Conservation (phyloP, 2,113 vertebrate genomes). For the Pelecanoides urinatrix region DNA sequence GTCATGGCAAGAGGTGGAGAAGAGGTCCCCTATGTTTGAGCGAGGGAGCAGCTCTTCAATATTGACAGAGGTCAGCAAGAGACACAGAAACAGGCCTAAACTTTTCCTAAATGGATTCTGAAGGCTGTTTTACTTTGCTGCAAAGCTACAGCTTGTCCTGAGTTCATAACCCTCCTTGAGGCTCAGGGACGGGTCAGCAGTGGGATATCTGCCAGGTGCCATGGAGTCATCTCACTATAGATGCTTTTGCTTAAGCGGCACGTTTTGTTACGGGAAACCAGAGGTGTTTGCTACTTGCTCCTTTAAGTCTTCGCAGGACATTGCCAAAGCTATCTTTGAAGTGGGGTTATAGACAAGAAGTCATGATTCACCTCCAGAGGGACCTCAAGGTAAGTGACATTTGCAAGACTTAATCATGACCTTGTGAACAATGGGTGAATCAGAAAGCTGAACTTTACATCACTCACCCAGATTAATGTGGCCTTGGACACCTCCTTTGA, state of each 20-base stretch:
- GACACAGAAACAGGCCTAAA: background rate
- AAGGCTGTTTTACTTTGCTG: background rate
- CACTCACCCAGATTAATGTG: background rate
- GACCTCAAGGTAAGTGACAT: background rate
- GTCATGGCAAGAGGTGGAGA: background rate
- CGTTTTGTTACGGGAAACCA: background rate
- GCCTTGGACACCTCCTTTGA: background rate
- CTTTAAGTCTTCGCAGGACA: background rate
- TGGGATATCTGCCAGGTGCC: background rate
- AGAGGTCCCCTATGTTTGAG: background rate
- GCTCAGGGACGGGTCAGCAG: background rate
- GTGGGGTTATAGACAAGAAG: background rate
- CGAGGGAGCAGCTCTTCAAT: background rate
- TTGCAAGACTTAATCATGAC: background rate
- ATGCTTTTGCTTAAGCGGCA: background rate
- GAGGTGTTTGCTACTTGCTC: background rate
- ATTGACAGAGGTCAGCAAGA: background rate
- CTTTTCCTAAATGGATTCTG: background rate
- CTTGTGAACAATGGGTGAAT: constrained; percentile 38
- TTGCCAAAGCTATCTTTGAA: background rate
- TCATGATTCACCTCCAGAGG: constrained; percentile 5
- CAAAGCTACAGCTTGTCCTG: background rate
- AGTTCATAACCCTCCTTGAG: background rate
- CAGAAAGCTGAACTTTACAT: constrained; percentile 22
- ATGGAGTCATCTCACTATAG: background rate